Evolutionary conservation across 92 coral and sea anemone genomes (phyloP).

Genomic region (Epizoanthus stellaris): DNA sequence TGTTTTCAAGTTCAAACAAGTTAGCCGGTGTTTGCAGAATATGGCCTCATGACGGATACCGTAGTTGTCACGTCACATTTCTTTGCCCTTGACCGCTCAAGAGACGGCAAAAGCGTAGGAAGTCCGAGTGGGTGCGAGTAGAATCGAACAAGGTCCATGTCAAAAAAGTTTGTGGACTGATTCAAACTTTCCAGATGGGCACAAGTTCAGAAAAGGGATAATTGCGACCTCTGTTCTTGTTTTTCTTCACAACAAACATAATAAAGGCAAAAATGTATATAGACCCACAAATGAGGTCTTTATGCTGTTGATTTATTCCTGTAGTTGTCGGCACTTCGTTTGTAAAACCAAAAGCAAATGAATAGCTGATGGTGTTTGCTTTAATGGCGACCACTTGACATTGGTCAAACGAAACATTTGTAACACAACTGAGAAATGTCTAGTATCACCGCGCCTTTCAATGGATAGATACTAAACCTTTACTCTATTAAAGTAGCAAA

Average conservation of each 20-base stretch:
- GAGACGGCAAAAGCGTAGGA: too few species aligned
- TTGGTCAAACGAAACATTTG: slow-evolving; percentile 24
- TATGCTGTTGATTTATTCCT: slow-evolving; percentile 37
- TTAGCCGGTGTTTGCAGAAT: too few species aligned
- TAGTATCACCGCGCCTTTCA: slow-evolving; percentile 3
- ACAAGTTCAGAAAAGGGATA: background rate
- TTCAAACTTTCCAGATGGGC: slow-evolving; percentile 20
- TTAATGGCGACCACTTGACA: slow-evolving; percentile 5
- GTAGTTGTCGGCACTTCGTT: slow-evolving; percentile 50
- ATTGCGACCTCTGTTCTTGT: background rate
- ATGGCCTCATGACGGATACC: too few species aligned
- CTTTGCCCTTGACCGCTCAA: too few species aligned
- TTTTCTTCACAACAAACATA: slow-evolving; percentile 23
- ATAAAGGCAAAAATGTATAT: slow-evolving; percentile 28
- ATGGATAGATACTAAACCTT: background rate
- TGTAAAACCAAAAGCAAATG: slow-evolving; percentile 48
- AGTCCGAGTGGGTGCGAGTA: too few species aligned
- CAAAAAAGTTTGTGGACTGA: background rate
- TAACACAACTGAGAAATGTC: slow-evolving; percentile 21
- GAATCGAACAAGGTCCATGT: too few species aligned
- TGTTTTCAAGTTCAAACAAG: too few species aligned
- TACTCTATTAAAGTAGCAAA: slow-evolving; percentile 1
- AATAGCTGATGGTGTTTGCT: slow-evolving; percentile 40
- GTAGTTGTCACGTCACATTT: too few species aligned
- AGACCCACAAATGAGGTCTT: slow-evolving; percentile 14